Evolutionary conservation across 2,113 vertebrate genomes (phyloP), one percentile per base, ranked within the genome.

Genomic region (Marmota flaviventris): DNA sequence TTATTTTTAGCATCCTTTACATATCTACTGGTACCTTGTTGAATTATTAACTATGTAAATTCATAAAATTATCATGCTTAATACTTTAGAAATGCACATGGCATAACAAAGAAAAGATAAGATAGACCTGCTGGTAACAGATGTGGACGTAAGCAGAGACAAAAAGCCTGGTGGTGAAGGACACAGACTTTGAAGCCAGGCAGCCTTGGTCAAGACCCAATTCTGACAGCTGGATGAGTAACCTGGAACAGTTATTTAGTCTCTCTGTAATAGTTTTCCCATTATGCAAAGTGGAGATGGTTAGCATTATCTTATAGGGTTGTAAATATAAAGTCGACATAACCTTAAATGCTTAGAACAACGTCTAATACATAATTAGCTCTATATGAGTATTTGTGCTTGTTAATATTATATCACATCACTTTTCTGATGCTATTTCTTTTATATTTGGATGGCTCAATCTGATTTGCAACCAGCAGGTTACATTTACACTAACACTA

Each of bases 71-170:
- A 29, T 32, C 39, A 17, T 69, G 39, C 14, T 94, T 88, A 58
- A 42, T n/a, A 29, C 92, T 96, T 86, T 69, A 75, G 48, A 91
- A 96, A 93, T 97, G n/a, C 69, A 77, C 72, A 39, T 91, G 9
- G 27, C 75, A 5, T 79, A 81, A 53, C 42, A 83, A 27, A 78
- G 67, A 73, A 63, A 85, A 91, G 48, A n/a, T 18, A 73, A 75
- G 75, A 11, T 29, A n/a, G 3, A 51, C 37, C 70, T 67, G 5
- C 56, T 22, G 37, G 45, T 48, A 34, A 45, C 17, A 61, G 2
- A 67, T 27, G 32, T 32, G 88, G n/a, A 61, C 32, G 3, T 20
- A 65, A 53, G 53, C 72, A 72, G 76, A 92, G 34, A 14, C 73
- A 32, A 32, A 34, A 14, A 53, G 56, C 4, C 2, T 56, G n/a